Evolutionary conservation across 2,888 invertebrate species (phyloP), one percentile per base, ranked within the genome.

Genomic region (Mesorhabditis belari): DNA sequence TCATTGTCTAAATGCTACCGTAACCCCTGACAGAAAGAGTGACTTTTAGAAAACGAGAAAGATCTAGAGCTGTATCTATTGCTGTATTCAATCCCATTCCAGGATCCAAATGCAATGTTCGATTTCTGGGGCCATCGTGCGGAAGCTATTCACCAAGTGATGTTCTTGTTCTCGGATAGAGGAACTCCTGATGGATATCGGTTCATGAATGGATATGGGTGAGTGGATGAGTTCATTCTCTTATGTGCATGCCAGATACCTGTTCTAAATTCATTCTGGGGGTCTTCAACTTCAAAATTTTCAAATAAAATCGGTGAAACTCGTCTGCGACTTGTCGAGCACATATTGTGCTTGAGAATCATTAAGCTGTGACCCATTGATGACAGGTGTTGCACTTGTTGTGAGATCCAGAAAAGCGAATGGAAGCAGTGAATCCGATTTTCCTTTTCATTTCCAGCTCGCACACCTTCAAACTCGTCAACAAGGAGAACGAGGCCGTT

Each of bases 161-260:
- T 80, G 79, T 79, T 78, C 67, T 67, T 78, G 25, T 75, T 77
- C 65, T 66, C 71, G 5, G 78, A 78, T 57, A 79, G 85, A 51
- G 85, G 85, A 29, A 84, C 83, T 4, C 85, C 85, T 12, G 72
- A 74, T 56, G 75, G 75, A 19, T 71, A 55, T 61, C 71, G 77
- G n/a, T 67, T 66, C 66, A 79, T 78, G 78, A 67, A 79, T 52
- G 79, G 79, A 21, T 80, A 71, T 53, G 80, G 80, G 44, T 35
- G n/a, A 35, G 44, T n/a, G 12, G 44, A 1, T 12, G 1, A 17
- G 12, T 35, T 35, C 49, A 35, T 24, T n/a, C n/a, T n/a, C n/a
- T n/a, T n/a, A n/a, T n/a, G n/a, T n/a, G n/a, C n/a, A n/a, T n/a
- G n/a, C n/a, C n/a, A n/a, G n/a, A n/a, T n/a, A n/a, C 1, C 12